Conservation (phyloP, 2,888 invertebrate genomes). For the Macrophya alboannulata region DNA sequence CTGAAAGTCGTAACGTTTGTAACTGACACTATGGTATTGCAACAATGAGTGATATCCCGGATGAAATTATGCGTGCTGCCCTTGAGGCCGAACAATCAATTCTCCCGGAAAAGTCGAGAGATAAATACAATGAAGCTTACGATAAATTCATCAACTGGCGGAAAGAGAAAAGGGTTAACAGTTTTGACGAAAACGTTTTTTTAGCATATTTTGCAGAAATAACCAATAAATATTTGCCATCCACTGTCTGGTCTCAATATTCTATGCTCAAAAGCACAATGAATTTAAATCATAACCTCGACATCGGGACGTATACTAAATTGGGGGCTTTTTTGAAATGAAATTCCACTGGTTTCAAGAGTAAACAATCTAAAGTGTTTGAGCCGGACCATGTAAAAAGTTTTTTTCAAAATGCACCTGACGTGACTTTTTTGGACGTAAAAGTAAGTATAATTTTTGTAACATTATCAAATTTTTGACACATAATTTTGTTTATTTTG, state of each 20-base stretch:
- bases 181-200: constrained; percentile 52
- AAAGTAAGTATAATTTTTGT: neutral
- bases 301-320: no score
- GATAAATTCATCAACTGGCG: constrained; percentile 56
- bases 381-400: constrained; percentile 55
- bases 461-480: constrained; percentile 30
- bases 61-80: constrained; percentile 5
- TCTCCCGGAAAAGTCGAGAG: constrained; percentile 48
- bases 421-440: neutral
- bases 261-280: no score
- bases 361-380: constrained; percentile 58
- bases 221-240: neutral
- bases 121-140: constrained; percentile 49
- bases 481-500: neutral
- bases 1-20: no score
- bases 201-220: constrained; percentile 58
- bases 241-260: no score
- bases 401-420: constrained; percentile 54
- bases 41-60: constrained; percentile 19
- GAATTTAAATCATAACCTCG: no score
- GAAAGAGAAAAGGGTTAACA: constrained; percentile 37
- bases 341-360: no score
- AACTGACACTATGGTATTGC: no score
- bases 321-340: no score
- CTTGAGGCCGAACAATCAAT: constrained; percentile 3